phyloP scores from a whole-genome alignment of 2,113 vertebrate genomes.

The Saimiri boliviensis region DNA sequence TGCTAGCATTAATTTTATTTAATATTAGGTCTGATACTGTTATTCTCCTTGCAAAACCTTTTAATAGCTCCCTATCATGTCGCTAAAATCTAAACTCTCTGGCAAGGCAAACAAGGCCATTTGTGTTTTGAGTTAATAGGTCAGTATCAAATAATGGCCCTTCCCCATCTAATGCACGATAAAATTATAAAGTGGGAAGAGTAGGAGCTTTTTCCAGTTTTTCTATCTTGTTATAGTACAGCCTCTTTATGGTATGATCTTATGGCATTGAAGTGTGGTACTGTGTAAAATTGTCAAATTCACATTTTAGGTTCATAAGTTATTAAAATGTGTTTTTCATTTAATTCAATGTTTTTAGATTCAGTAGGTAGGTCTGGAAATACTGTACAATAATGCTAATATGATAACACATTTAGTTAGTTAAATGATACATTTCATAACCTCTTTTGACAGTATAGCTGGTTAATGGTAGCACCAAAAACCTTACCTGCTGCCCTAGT shows the following conservation, averaged over 20 bases:
- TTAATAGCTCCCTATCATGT: neutral
- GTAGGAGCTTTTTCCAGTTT: neutral
- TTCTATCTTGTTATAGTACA: neutral
- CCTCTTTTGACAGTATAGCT: neutral
- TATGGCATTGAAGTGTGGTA: neutral
- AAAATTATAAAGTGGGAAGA: neutral
- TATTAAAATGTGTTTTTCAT: neutral
- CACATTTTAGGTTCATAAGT: neutral
- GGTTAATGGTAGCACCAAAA: neutral
- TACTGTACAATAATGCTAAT: neutral
- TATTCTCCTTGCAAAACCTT: neutral
- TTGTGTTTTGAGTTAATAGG: neutral
- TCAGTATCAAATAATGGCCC: neutral
- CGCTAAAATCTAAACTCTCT: neutral
- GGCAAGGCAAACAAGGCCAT: neutral
- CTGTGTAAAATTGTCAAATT: neutral
- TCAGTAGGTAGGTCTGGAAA: neutral
- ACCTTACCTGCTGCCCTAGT: neutral
- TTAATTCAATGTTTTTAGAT: neutral
- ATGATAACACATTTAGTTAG: neutral
- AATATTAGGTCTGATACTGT: neutral
- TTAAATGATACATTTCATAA: neutral
- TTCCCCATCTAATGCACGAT: neutral
- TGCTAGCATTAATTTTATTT: neutral
- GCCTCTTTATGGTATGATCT: neutral